Evolutionary conservation across 2,113 vertebrate species (phyloP).

Genomic region (Tragelaphus buxtoni): DNA sequence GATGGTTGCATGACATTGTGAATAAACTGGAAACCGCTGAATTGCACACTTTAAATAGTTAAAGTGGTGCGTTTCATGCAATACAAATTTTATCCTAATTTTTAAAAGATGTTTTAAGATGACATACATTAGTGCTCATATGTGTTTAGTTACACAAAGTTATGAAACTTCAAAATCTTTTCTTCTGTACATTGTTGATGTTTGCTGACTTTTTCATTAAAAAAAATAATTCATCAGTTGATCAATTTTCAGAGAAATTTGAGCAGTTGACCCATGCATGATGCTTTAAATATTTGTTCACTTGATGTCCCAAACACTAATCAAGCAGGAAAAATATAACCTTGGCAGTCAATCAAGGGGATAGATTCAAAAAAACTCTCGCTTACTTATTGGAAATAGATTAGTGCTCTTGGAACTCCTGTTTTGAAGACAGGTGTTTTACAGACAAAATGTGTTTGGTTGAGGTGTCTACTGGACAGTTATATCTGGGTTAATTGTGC

Average conservation of each 20-base stretch:
- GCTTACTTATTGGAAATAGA: not conserved
- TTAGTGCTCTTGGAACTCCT: not conserved
- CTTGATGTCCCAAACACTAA: not conserved
- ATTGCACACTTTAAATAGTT: not conserved
- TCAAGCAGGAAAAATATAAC: not conserved
- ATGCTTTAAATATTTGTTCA: not conserved
- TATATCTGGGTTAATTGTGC: conserved; percentile 21
- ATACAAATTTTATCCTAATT: not conserved
- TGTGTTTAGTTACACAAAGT: not conserved
- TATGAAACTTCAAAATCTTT: not conserved
- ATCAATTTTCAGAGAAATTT: conserved; percentile 30
- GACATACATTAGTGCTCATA: not conserved
- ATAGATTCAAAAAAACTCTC: not conserved
- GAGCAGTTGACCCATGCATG: not conserved
- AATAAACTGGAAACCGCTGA: not conserved
- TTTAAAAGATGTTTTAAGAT: not conserved
- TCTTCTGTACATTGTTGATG: not conserved
- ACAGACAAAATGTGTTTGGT: not conserved
- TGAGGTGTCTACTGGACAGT: not conserved
- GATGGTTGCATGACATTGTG: not conserved
- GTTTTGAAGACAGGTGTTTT: not conserved
- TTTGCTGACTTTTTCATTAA: not conserved
- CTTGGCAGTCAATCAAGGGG: not conserved
- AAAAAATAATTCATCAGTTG: not conserved
- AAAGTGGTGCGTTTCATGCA: not conserved